These are phyloP conservation scores for Saturnia japonica DNA, from an alignment of 2,888 invertebrate genomes.

Conservation along the genomic window DNA sequence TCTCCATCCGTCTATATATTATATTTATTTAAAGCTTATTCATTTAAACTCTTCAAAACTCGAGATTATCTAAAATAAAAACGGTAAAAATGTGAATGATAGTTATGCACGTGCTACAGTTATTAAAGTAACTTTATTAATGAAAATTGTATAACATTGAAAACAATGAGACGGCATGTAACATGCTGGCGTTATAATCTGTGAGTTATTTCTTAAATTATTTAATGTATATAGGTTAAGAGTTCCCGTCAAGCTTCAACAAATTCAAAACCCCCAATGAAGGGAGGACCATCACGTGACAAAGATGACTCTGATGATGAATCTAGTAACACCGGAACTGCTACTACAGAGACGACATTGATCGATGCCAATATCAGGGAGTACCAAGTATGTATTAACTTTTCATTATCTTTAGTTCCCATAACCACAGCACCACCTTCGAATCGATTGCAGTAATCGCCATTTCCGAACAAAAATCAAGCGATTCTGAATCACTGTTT, in stretches of 20 bases:
- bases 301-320: conserved; percentile 80
- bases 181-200: not conserved
- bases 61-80: not conserved
- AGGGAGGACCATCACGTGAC: conserved; percentile 71
- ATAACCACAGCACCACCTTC: not conserved
- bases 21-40: too few relatives aligned
- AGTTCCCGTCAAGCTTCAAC: conserved; percentile 59
- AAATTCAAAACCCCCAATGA: conserved; percentile 63
- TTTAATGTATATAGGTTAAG: conserved; percentile 57
- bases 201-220: not conserved
- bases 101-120: not conserved
- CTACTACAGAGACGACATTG: conserved; percentile 87
- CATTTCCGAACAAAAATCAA: not conserved
- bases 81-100: not conserved
- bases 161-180: too few relatives aligned
- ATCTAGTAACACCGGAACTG: conserved; percentile 79
- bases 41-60: not conserved
- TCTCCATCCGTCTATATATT: too few relatives aligned
- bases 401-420: not conserved
- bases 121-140: not conserved
- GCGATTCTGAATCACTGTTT: not conserved
- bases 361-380: conserved; percentile 82
- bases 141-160: not conserved
- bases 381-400: conserved; percentile 64
- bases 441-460: not conserved